Base-by-base conservation (phyloP, 2,888 invertebrate genomes). In the Carterocephalus palaemon region DNA sequence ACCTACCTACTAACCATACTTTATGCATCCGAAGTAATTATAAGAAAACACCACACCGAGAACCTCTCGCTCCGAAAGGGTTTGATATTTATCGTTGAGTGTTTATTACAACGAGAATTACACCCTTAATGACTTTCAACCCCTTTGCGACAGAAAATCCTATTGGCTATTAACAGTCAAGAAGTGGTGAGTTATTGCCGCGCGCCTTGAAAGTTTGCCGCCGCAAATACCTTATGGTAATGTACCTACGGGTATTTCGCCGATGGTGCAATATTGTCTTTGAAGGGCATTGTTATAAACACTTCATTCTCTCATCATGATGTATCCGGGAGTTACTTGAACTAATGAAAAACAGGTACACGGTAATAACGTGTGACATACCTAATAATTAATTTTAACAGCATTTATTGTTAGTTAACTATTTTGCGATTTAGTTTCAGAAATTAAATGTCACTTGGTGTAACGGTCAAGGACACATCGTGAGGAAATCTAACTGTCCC, bases 21-120 rank as follows among this genome's bases (percentile, higher is more conserved):
- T 32, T 16, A 33, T 41, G 32, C 33, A 33, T n/a, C 13, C n/a
- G 22, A 19, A 28, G 28, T 42, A 34, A 42, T 43, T 28, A 43
- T 34, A 43, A 42, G 20, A 28, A 22, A 43, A 13, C 28, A 15
- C 20, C 34, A 36, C 34, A 28, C 8, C 33, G 37, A 32, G 32
- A 17, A 41, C 2, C 17, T 16, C 29, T 3, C 20, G 13, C 26
- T 28, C 1, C 6, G 29, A 74, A 77, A 74, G 82, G 84, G 81
- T 72, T 62, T 71, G 81, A 83, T 86, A 83, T 85, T 84, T 85
- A 85, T 84, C 80, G 81, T 63, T 53, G 55, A 69, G 77, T 86
- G 86, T 86, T 86, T 86, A 85, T 86, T 82, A 76, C 84, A 71
- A 70, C 67, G 83, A 84, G 82, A 86, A 85, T 86, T 85, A 85